Conservation (phyloP, 1,140 invertebrate species). For the Drosophila persimilis region DNA sequence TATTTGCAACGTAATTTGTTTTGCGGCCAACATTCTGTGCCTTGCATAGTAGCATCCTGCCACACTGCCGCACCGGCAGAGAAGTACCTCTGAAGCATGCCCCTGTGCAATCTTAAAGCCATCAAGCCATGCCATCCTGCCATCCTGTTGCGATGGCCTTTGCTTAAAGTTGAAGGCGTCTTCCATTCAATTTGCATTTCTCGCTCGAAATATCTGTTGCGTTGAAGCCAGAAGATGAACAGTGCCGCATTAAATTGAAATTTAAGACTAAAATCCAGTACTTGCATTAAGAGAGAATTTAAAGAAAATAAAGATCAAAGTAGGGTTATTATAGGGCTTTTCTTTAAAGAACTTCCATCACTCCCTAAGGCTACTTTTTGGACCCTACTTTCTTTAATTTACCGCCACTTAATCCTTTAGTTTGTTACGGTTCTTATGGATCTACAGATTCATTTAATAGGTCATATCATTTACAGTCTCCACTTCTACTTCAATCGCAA, state of each 20-base stretch:
- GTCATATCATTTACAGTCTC: conserved; percentile 32
- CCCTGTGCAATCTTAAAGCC: conserved; percentile 41
- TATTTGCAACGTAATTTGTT: conserved; percentile 69
- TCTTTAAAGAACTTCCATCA: too few species aligned
- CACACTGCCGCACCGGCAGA: background rate
- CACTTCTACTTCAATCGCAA: conserved; percentile 32
- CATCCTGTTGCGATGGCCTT: background rate
- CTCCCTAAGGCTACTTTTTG: too few species aligned
- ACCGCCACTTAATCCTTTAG: conserved; percentile 1
- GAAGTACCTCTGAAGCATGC: conserved; percentile 18
- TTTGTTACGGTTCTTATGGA: conserved; percentile 22
- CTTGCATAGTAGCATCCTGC: conserved; percentile 22
- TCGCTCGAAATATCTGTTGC: conserved; percentile 37
- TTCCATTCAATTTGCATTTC: conserved; percentile 64
- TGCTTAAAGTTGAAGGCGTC: conserved; percentile 26
- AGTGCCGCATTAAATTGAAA: background rate
- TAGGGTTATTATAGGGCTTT: too few species aligned
- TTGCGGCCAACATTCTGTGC: conserved; percentile 28
- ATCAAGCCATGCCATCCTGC: conserved; percentile 6
- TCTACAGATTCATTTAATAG: conserved; percentile 24
- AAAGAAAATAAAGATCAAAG: too few species aligned
- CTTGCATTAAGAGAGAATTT: too few species aligned
- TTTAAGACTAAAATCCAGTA: too few species aligned
- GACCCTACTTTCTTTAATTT: too few species aligned
- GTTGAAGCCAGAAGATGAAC: conserved; percentile 14